Evolutionary conservation across 2,797 vertebrate genomes (phyloP), one percentile per base, ranked within the genome.

Genomic region (Hydrolagus colliei): DNA sequence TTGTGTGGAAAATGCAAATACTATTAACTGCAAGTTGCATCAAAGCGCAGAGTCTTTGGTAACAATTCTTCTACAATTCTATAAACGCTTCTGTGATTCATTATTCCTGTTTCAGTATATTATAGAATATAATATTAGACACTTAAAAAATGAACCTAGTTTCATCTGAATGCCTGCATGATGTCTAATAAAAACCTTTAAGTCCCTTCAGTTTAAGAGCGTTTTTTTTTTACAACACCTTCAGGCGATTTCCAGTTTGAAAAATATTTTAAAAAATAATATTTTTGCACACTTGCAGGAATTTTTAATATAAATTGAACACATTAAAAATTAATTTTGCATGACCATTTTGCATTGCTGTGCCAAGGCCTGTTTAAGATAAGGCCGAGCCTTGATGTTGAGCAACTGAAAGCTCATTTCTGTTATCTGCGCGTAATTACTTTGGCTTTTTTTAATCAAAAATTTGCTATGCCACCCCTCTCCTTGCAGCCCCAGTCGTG

Each of bases 81-180:
- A 11, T 84, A 65, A 84, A 84, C 63, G 35, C 32, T 27, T 71
- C 65, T 68, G 65, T 84, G 79, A 84, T 41, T 84, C 79, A 84
- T 84, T 84, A 84, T 84, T 84, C 65, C 79, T 71, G 32, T 84
- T 84, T 63, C 63, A 96, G 88, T 90, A 95, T 95, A 97, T 97
- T 97, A 97, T 93, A 95, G 93, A 93, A 95, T 95, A 95, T 96
- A 95, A 95, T 95, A 96, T 96, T 94, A 97, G 96, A 96, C 97
- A 98, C 92, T 95, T 94, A 94, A 94, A 94, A 93, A 95, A 71
- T 84, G 79, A 84, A 63, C 95, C 95, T 95, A 95, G 95, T 95
- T 96, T 95, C 94, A 93, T 95, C 93, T 96, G 92, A 92, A 94
- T 96, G 95, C 95, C 96, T 95, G 95, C 95, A 95, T 96, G 96